Conservation (phyloP, 1,140 invertebrate species). For the Chymomyza costata region DNA sequence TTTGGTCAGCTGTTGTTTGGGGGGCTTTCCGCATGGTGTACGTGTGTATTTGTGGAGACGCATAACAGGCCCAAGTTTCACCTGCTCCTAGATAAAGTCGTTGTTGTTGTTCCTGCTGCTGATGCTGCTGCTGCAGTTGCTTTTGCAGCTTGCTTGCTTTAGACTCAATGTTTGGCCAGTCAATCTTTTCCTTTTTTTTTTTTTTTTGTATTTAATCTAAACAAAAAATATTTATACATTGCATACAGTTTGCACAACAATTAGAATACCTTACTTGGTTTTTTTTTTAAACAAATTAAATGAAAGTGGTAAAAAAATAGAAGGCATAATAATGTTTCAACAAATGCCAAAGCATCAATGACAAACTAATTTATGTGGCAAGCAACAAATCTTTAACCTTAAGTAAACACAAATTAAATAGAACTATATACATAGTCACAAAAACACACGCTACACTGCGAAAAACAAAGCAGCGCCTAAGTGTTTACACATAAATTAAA, state of each 20-base stretch:
- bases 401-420: constrained; percentile 62
- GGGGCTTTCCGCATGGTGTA: no score
- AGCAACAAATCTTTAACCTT: constrained; percentile 57
- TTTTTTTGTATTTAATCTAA: no score
- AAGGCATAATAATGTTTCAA: constrained; percentile 24
- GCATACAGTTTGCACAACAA: no score
- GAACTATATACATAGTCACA: constrained; percentile 17
- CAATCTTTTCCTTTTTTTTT: no score
- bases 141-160: constrained; percentile 57
- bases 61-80: constrained; percentile 57
- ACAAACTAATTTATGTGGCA: constrained; percentile 65
- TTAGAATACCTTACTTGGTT: no score
- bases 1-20: constrained; percentile 63
- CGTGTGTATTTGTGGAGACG: no score
- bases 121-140: no score
- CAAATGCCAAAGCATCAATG: constrained; percentile 39
- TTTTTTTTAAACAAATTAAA: neutral
- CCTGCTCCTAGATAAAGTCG: constrained; percentile 61
- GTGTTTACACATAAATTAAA: no score
- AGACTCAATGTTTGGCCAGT: no score
- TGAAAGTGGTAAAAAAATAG: neutral
- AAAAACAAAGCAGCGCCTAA: no score
- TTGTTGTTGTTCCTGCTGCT: no score
- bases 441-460: constrained; percentile 13
- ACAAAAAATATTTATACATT: no score